Evolutionary conservation across 2,888 invertebrate genomes (phyloP), one percentile per base, ranked within the genome.

Genomic region (Limnephilus marmoratus): DNA sequence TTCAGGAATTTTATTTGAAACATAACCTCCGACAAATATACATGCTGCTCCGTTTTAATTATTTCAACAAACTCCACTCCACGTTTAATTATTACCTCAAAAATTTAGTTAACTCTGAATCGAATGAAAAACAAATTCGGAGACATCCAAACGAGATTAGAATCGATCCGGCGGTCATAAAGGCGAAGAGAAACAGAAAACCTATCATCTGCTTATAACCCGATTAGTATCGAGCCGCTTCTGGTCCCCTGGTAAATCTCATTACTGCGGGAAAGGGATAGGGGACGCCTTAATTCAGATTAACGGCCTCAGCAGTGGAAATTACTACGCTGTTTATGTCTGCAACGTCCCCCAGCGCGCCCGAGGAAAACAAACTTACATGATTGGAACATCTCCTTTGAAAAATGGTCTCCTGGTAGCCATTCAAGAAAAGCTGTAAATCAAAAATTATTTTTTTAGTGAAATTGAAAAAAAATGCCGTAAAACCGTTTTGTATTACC

Each of bases 211-310:
- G 92, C 81, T 92, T 86, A 91, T 93, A 93, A 93, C 86, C 83
- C 80, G 93, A 93, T 93, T 93, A 93, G 93, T 93, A 93, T 93
- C 93, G 93, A 93, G 90, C 90, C 93, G 87, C 88, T 91, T 90
- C 92, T 90, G 87, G 88, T 89, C 15, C 83, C 91, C 90, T 90
- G 83, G 90, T 91, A 93, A 93, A 93, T 93, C 92, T 93, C 93
- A 93, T 93, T 93, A 93, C 85, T n/a, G 49, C 80, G 89, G 92
- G 91, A 89, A 88, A 45, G 83, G 68, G 91, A 90, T 81, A 90
- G 90, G 92, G 93, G 92, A 90, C 82, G 86, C 37, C 91, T 90
- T 93, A 93, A 93, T 93, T 93, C 93, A 92, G 93, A 93, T 93
- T 93, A 93, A 93, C 93, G 93, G 93, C 93, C 53, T 85, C 68